Percentiles rank a stretch among this genome's conserved stretches.
Conservation (phyloP, 2,113 vertebrate species). For the Propithecus coquereli region DNA sequence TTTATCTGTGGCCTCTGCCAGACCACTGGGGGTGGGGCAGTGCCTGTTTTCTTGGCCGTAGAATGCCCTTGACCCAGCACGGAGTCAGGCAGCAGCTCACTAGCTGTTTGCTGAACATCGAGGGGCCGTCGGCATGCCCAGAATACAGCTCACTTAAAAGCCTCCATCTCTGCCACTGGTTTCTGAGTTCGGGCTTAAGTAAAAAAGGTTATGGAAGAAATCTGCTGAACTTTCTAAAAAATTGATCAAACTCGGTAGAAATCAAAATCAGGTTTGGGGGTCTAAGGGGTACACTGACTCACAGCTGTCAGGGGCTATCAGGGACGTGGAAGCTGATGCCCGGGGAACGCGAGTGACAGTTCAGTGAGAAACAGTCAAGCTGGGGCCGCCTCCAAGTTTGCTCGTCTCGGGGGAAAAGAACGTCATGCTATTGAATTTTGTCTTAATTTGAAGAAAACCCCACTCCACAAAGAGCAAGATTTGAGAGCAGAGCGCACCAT, state of each 20-base stretch:
- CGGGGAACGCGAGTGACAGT: constrained; percentile 63
- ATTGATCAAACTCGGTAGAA: constrained; percentile 12
- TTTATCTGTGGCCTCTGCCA: neutral
- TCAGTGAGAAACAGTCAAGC: constrained; percentile 22
- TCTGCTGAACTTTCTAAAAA: constrained; percentile 79
- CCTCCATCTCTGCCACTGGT: neutral
- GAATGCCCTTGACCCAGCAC: neutral
- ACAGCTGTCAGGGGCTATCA: constrained; percentile 61
- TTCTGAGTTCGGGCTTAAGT: constrained; percentile 9
- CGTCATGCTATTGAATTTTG: neutral
- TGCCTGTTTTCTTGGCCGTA: neutral
- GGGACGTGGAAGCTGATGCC: constrained; percentile 22
- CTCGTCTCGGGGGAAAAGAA: neutral
- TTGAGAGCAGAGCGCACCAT: neutral
- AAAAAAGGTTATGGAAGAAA: constrained; percentile 35
- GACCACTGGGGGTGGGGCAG: neutral
- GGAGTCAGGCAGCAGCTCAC: neutral
- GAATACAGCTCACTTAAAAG: neutral
- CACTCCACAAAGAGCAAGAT: neutral
- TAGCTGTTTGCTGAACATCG: neutral
- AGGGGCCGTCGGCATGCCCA: neutral
- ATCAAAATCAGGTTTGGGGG: constrained; percentile 74
- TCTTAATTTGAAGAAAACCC: neutral
- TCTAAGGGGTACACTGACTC: neutral
- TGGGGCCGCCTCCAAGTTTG: neutral